Conservation (phyloP, 2,797 vertebrate genomes). For the Ataeniobius toweri region DNA sequence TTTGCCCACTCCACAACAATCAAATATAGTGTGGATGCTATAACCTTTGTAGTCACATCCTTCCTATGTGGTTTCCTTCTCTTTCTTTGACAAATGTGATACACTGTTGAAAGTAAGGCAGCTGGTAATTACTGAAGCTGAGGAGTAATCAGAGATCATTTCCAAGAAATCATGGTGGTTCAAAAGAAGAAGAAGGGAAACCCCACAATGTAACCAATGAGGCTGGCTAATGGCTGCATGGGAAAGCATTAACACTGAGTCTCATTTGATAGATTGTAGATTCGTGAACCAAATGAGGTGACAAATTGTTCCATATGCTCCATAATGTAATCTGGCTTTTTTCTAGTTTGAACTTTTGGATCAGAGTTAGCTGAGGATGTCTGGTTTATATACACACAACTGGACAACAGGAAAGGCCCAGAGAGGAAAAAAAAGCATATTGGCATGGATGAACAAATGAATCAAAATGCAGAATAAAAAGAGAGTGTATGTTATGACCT, state of each 20-base stretch:
- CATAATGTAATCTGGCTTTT: conserved; percentile 37
- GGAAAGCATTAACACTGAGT: conserved; percentile 10
- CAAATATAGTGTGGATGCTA: conserved; percentile 25
- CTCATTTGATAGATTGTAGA: conserved; percentile 34
- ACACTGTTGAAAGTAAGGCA: conserved; percentile 39
- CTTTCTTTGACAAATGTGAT: conserved; percentile 46
- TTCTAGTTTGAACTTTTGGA: conserved; percentile 54
- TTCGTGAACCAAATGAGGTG: conserved; percentile 11
- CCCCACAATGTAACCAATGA: conserved; percentile 13
- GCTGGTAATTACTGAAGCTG: conserved; percentile 23
- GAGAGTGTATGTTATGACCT: conserved; percentile 23
- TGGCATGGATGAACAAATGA: conserved; percentile 26
- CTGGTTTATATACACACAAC: conserved; percentile 58
- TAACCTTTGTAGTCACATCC: conserved; percentile 14
- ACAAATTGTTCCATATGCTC: conserved; percentile 13
- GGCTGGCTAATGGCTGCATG: conserved; percentile 18
- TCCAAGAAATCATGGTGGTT: conserved; percentile 33
- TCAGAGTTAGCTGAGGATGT: conserved; percentile 47
- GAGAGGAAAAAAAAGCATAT: conserved; percentile 36
- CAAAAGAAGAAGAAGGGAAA: conserved; percentile 43
- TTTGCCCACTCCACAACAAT: conserved; percentile 31
- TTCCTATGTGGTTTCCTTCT: conserved; percentile 45
- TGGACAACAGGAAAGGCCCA: conserved; percentile 49
- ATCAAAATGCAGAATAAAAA: conserved; percentile 18
- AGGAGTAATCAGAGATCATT: conserved; percentile 34